Evolutionary conservation across 2,888 invertebrate species (phyloP), one percentile per base, ranked within the genome.

Genomic region (Drosophila nigricruria): DNA sequence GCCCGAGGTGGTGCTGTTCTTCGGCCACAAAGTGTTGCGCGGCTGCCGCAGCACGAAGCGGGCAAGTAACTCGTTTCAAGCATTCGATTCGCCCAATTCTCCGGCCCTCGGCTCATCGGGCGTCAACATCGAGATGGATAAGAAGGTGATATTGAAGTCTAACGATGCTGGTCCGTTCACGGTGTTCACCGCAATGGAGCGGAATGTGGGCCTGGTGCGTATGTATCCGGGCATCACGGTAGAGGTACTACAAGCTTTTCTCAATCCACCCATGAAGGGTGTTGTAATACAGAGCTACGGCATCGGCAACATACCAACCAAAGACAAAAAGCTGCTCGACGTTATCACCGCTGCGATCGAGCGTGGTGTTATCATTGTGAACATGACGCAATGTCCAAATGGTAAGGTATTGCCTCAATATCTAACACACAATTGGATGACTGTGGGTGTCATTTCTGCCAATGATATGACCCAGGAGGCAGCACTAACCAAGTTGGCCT

Each of bases 1-100:
- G 75, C 98, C 98, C 0, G 99, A 99, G 94, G 99, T 99, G 0
- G 95, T 97, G n/a, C 95, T 99, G 8, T 97, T 96, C 92, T 99
- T 99, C 91, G 96, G 96, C 40, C 96, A 96, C 90, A 96, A 96
- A 90, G 94, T 99, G 0, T 95, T 97, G 91, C 95, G 99, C 54
- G 99, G 99, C 0, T 99, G 98, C 93, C 89, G 93, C 20, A 89
- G 91, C 0, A 89, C 91, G 0, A 93, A 92, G 74, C 92, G 90
- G 18, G 36, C 38, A 53, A 82, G 89, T 5, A 88, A 88, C 14
- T 78, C 91, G 1, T 82, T 93, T 42, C 82, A 91, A 42, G 92
- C 93, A 5, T 93, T 92, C 58, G 91, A 92, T 50, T 88, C 98
- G 0, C 98, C 98, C 0, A 99, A 99, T 92, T 95, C 96, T 89